phyloP scores from a whole-genome alignment of 1,140 invertebrate species.

The Conopomorpha cramerella region DNA sequence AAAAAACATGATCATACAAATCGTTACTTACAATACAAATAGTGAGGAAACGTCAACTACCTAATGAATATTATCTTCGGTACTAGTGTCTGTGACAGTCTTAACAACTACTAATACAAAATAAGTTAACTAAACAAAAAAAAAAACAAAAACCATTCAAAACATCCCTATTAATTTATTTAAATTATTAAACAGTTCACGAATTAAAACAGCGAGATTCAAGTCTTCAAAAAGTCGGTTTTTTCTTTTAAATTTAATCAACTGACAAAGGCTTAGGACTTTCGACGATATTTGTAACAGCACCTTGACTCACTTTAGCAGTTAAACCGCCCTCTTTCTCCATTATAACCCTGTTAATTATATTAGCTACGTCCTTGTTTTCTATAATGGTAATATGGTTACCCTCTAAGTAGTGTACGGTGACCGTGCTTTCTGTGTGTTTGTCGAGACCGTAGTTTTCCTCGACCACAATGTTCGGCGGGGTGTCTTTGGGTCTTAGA shows the following conservation, averaged over 20 bases:
- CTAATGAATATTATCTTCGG: slow-evolving; percentile 39
- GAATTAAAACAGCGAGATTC: too few species aligned
- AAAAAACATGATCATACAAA: too few species aligned
- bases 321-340: slow-evolving; percentile 14
- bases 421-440: slow-evolving; percentile 51
- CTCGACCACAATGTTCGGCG: slow-evolving; percentile 47
- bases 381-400: slow-evolving; percentile 73
- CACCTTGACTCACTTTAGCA: slow-evolving; percentile 16
- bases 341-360: slow-evolving; percentile 60
- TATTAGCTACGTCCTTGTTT: slow-evolving; percentile 63
- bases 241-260: too few species aligned
- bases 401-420: slow-evolving; percentile 66
- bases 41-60: slow-evolving; percentile 1
- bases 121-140: neutral
- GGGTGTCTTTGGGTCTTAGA: slow-evolving; percentile 64
- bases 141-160: neutral
- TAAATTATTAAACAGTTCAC: too few species aligned
- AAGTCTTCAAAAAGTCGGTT: too few species aligned
- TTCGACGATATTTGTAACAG: slow-evolving; percentile 35
- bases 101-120: slow-evolving; percentile 1
- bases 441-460: slow-evolving; percentile 70
- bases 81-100: slow-evolving; percentile 26
- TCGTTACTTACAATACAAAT: too few species aligned
- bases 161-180: neutral
- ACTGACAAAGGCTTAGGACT: too few species aligned